A percentile compares a stretch with the other conserved stretches of the same genome.
These are phyloP conservation scores for Tolmerus cingulatus DNA, from an alignment of 2,888 invertebrate genomes.

Conservation along the genomic window DNA sequence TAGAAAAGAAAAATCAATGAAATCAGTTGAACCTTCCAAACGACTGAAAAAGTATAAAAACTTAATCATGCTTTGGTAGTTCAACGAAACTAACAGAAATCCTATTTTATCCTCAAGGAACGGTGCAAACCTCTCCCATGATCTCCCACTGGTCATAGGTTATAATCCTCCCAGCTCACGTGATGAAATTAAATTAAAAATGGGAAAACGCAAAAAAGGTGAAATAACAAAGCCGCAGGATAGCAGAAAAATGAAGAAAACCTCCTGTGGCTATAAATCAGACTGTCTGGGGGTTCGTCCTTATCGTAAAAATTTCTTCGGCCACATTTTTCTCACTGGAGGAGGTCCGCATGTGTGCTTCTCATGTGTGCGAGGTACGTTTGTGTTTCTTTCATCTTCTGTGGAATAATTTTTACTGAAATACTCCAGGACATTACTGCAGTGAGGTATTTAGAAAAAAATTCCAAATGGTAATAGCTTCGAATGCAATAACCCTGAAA, in stretches of 20 bases:
- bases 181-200: conserved; percentile 26
- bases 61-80: background rate
- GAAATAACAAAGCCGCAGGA: conserved; percentile 27
- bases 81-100: background rate
- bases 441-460: background rate
- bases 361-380: background rate
- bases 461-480: background rate
- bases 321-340: background rate
- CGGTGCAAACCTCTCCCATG: background rate
- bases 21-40: background rate
- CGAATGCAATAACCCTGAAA: background rate
- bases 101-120: background rate
- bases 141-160: background rate
- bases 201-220: conserved; percentile 15
- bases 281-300: background rate
- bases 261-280: conserved; percentile 19
- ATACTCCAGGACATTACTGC: background rate
- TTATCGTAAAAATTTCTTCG: conserved; percentile 22
- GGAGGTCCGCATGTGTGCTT: background rate
- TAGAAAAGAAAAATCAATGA: background rate
- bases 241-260: conserved; percentile 16
- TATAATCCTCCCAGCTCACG: background rate
- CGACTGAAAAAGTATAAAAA: background rate
- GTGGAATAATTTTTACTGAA: background rate
- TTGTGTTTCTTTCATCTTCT: background rate